A percentile compares a stretch with the other conserved stretches of the same genome.
Conservation (phyloP, 1,140 invertebrate genomes). For the Mizuhopecten yessoensis region DNA sequence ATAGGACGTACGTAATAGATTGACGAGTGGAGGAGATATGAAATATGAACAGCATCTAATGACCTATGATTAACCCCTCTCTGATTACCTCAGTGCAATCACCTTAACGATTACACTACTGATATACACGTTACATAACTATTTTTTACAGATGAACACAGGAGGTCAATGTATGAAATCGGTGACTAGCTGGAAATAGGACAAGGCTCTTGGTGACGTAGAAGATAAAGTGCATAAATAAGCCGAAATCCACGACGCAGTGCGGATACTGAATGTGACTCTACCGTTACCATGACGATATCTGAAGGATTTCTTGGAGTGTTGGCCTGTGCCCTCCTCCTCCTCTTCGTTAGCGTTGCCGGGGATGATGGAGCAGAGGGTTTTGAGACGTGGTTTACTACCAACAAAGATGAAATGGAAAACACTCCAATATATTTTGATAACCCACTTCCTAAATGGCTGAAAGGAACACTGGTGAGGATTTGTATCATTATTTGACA, state of each 20-base stretch:
- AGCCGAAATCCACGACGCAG: neutral
- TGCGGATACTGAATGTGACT: neutral
- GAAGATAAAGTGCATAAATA: neutral
- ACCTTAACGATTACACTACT: too few species aligned
- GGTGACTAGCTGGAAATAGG: neutral
- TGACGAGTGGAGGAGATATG: too few species aligned
- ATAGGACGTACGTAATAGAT: too few species aligned
- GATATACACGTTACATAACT: too few species aligned
- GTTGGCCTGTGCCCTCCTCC: neutral
- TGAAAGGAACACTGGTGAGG: slow-evolving; percentile 67
- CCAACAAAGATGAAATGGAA: slow-evolving; percentile 60
- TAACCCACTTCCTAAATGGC: slow-evolving; percentile 62
- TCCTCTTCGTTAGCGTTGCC: neutral
- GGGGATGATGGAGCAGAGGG: neutral
- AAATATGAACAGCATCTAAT: too few species aligned
- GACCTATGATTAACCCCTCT: too few species aligned
- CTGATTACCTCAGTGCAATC: too few species aligned
- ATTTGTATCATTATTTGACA: neutral
- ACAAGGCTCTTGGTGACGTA: neutral
- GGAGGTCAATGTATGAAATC: too few species aligned
- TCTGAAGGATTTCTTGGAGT: neutral
- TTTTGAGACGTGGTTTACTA: slow-evolving; percentile 48
- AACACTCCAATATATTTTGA: slow-evolving; percentile 59
- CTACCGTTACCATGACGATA: neutral
- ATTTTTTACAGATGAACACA: too few species aligned